A percentile compares a stretch with the other conserved stretches of the same genome.
Evolutionary conservation across 1,140 invertebrate genomes (phyloP).

Genomic region (Meloidogyne exigua): DNA sequence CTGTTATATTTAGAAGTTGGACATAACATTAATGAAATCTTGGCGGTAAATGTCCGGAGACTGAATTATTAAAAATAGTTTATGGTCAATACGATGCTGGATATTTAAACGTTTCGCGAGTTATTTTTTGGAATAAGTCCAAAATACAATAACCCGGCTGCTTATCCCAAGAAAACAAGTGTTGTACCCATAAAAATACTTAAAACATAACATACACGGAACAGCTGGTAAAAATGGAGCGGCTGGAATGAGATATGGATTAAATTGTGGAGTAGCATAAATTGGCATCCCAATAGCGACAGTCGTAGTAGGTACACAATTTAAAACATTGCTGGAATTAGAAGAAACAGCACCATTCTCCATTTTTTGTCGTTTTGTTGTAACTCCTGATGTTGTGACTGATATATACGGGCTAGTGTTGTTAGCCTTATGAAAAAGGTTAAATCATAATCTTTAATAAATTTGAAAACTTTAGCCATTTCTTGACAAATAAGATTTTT

Average conservation of each 20-base stretch:
- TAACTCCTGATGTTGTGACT: conserved; percentile 5
- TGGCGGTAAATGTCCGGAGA: conserved; percentile 9
- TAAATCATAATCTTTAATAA: conserved; percentile 6
- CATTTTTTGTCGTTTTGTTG: conserved; percentile 6
- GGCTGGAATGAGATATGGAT: conserved; percentile 24
- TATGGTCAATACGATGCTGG: not conserved
- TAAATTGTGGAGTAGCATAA: conserved; percentile 27
- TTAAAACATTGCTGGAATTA: not conserved
- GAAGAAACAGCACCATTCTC: not conserved
- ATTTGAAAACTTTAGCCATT: no score
- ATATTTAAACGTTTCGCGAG: no score
- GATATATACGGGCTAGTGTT: conserved; percentile 8
- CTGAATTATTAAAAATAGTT: not conserved
- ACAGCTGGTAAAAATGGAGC: conserved; percentile 24
- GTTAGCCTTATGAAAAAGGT: conserved; percentile 16
- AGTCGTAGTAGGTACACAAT: not conserved
- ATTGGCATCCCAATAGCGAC: conserved; percentile 11
- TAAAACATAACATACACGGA: not conserved
- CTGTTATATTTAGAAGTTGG: not conserved
- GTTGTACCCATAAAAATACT: not conserved
- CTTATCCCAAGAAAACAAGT: no score
- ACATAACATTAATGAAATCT: conserved; percentile 5
- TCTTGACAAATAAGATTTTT: no score
- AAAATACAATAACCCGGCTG: no score
- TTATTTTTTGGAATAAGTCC: no score